Evolutionary conservation across 1,140 invertebrate genomes (phyloP), one percentile per base, ranked within the genome.

Genomic region (Zaprionus ghesquierei): DNA sequence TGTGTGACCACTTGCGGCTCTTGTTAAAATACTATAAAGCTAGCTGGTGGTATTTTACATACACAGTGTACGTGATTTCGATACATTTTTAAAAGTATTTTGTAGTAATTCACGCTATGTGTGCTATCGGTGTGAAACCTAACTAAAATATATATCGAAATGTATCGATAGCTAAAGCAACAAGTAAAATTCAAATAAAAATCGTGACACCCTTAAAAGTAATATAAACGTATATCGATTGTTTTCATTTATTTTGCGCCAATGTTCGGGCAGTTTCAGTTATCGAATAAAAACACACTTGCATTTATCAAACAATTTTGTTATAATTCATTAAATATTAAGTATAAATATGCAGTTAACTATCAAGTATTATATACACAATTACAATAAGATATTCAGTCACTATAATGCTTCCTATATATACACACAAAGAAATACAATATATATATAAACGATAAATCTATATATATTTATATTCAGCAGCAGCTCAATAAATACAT

Each of bases 321-420:
- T 89, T 86, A 87, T 86, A 79, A 79, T 86, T 86, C 79, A 62
- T 86, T 89, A 87, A 86, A 82, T 89, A 89, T 86, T 82, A 87
- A 73, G 75, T 86, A 84, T 89, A 87, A 87, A 87, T 87, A 87
- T 69, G 73, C 62, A 77, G 84, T 89, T 87, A 80, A 75, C 84
- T 89, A 89, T 63, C 61, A 89, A 84, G 85, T 89, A 89, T 89
- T 89, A 89, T 89, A 89, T 89, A 89, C 84, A 89, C 79, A 89
- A 89, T 84, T 89, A 89, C 73, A 89, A 89, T 89, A 84, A 84
- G 65, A 77, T 89, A 89, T 89, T 89, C 84, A 89, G 84, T 89
- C 84, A 89, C 84, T 89, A 89, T 89, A 89, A 86, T 86, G 81
- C 81, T 86, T 72, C 68, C 86, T 86, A 81, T 89, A 89, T 80